Percentiles rank a stretch among this genome's conserved stretches.
These are phyloP conservation scores for Cyclophora albipunctata DNA, from an alignment of 2,888 invertebrate species.

Conservation along the genomic window DNA sequence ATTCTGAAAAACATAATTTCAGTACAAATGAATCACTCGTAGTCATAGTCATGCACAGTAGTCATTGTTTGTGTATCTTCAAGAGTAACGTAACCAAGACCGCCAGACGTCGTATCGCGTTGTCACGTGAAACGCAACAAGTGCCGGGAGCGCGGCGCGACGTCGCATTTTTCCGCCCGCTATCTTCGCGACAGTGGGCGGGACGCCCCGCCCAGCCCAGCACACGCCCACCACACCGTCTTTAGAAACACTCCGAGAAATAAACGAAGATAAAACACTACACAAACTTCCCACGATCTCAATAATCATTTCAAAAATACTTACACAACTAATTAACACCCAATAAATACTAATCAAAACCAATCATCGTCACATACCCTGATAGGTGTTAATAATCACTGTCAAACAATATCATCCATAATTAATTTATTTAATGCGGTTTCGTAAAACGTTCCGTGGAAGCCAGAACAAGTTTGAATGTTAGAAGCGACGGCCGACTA, in stretches of 20 bases:
- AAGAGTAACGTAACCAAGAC: no score
- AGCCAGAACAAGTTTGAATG: neutral
- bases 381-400: slow-evolving; percentile 23
- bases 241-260: slow-evolving; percentile 24
- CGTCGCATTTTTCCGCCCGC: slow-evolving; percentile 46
- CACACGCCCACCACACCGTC: slow-evolving; percentile 53
- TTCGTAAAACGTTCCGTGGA: neutral
- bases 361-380: slow-evolving; percentile 38
- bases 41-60: no score
- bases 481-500: slow-evolving; percentile 38
- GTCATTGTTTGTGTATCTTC: no score
- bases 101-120: neutral
- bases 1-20: no score
- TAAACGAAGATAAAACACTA: slow-evolving; percentile 7
- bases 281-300: slow-evolving; percentile 8
- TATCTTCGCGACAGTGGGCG: slow-evolving; percentile 62
- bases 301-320: neutral
- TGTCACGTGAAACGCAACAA: slow-evolving; percentile 15
- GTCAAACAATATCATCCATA: slow-evolving; percentile 16
- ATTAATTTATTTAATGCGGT: slow-evolving; percentile 15
- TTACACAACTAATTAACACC: neutral
- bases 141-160: slow-evolving; percentile 15
- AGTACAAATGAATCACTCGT: no score
- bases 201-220: slow-evolving; percentile 52
- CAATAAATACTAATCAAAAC: slow-evolving; percentile 25